A percentile compares a stretch with the other conserved stretches of the same genome.
These are phyloP conservation scores for Garra rufa DNA, from an alignment of 2,113 vertebrate genomes.

Conservation along the genomic window DNA sequence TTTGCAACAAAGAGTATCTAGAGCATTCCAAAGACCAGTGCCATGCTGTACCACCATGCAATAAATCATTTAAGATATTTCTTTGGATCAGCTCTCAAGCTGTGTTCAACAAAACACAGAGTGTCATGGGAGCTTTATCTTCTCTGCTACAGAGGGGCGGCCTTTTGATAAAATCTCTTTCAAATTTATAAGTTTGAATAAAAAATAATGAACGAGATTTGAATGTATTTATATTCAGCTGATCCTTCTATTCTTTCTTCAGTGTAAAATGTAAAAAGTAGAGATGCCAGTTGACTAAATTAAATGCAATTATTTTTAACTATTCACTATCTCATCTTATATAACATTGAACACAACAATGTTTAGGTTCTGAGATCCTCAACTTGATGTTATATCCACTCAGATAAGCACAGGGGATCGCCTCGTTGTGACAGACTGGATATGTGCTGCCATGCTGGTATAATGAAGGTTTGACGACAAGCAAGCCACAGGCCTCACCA, in stretches of 20 bases:
- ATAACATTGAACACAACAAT: not conserved
- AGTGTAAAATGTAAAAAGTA: slow-evolving; percentile 2
- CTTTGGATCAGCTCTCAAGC: slow-evolving; percentile 30
- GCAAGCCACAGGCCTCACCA: slow-evolving; percentile 10
- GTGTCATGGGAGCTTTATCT: slow-evolving; percentile 12
- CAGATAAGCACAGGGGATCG: slow-evolving; percentile 24
- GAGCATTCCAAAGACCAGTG: slow-evolving; percentile 17
- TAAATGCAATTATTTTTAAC: not conserved
- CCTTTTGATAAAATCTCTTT: slow-evolving; percentile 40
- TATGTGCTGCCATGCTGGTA: slow-evolving; percentile 41
- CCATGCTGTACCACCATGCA: slow-evolving; percentile 13
- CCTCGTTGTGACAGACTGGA: slow-evolving; percentile 23
- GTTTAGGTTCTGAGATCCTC: not conserved
- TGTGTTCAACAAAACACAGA: slow-evolving; percentile 20
- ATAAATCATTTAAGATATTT: slow-evolving; percentile 52
- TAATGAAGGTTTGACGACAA: slow-evolving; percentile 45
- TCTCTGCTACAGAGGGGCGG: not conserved
- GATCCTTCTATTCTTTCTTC: not conserved
- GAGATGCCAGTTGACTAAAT: not conserved
- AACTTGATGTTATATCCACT: slow-evolving; percentile 13
- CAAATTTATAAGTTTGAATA: slow-evolving; percentile 24
- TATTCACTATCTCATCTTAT: not conserved
- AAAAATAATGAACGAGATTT: not conserved
- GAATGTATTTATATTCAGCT: slow-evolving; percentile 1
- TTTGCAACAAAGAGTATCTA: not conserved